These are phyloP conservation scores for Acanthaster planci DNA, from an alignment of 35 echinoderm and acorn worm genomes.

Conservation along the genomic window DNA sequence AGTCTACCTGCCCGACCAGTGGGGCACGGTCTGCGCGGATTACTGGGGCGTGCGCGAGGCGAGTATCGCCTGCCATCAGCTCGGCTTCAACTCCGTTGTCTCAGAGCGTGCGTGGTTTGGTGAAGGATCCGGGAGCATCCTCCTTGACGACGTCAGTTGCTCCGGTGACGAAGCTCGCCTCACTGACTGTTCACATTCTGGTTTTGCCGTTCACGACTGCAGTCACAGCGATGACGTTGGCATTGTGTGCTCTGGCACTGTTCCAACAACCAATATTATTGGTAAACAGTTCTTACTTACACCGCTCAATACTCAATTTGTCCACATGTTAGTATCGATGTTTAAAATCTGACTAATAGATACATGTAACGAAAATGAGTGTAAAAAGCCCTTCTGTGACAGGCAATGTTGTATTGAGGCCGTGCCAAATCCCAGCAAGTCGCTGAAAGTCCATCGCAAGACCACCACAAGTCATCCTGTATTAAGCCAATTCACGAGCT, in stretches of 20 bases:
- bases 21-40: constrained; percentile 20
- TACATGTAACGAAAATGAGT: no score
- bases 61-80: constrained; percentile 7
- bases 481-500: no score
- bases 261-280: not conserved
- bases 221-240: constrained; percentile 43
- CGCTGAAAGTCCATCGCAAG: no score
- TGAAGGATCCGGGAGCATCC: constrained; percentile 26
- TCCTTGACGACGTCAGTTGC: constrained; percentile 43
- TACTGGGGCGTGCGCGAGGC: constrained; percentile 16
- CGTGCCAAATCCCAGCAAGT: no score
- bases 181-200: constrained; percentile 19
- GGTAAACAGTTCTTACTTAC: not conserved
- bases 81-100: not conserved
- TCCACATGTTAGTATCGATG: no score
- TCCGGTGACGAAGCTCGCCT: constrained; percentile 34
- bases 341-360: no score
- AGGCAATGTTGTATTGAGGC: no score
- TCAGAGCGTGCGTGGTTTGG: constrained; percentile 28
- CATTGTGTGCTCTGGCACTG: constrained; percentile 37
- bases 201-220: constrained; percentile 40
- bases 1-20: not conserved
- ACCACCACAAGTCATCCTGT: no score
- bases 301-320: no score
- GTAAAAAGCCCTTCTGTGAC: no score